phyloP scores from a whole-genome alignment of 53 echinoderm and acorn worm genomes.

The Echinarachnius parma region DNA sequence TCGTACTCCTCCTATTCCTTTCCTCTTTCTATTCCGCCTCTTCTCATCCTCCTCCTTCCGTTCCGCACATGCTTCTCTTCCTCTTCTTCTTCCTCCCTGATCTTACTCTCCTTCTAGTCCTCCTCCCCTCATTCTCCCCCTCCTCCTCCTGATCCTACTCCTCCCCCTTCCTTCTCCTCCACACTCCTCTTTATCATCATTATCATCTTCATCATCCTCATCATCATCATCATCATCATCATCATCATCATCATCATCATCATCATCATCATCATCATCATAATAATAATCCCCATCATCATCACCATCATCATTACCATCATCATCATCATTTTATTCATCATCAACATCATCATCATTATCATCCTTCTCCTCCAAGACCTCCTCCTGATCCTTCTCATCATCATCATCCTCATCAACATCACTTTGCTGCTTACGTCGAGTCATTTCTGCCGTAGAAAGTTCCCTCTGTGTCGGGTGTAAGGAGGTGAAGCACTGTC shows the following conservation, averaged over 20 bases:
- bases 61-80: too few relatives aligned
- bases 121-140: background rate
- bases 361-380: background rate
- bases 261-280: too few relatives aligned
- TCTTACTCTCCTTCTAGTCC: background rate
- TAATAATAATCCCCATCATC: too few relatives aligned
- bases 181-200: background rate
- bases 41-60: too few relatives aligned
- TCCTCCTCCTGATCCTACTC: background rate
- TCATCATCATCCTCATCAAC: too few relatives aligned
- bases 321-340: background rate
- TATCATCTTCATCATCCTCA: too few relatives aligned
- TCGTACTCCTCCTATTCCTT: too few relatives aligned
- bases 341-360: background rate
- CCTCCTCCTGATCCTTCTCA: background rate
- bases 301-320: background rate
- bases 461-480: background rate
- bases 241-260: too few relatives aligned
- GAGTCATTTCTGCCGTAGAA: slow-evolving; percentile 50
- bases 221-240: too few relatives aligned
- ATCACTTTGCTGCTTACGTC: slow-evolving; percentile 55
- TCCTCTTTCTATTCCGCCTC: too few relatives aligned
- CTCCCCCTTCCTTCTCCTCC: background rate
- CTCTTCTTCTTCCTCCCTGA: too few relatives aligned
- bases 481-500: slow-evolving; percentile 38